Percentiles rank a stretch among this genome's conserved stretches.
These are phyloP conservation scores for Osedax frankpressi DNA, from an alignment of 2,888 invertebrate species.

Conservation along the genomic window DNA sequence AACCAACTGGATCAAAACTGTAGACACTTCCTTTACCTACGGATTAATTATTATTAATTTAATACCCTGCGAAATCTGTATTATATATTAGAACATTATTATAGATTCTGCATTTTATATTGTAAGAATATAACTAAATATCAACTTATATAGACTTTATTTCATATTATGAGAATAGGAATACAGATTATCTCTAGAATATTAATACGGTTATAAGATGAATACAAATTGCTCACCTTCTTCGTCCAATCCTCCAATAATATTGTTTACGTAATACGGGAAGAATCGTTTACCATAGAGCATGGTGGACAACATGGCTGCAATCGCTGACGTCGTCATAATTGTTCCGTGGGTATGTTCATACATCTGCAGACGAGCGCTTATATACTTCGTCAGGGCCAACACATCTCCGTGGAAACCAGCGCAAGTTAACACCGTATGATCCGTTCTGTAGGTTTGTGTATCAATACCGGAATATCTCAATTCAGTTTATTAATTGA, in stretches of 20 bases:
- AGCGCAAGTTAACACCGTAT: slow-evolving; percentile 78
- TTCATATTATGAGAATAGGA: too few species aligned
- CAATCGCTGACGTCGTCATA: slow-evolving; percentile 80
- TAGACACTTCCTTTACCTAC: slow-evolving; percentile 79
- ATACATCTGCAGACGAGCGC: slow-evolving; percentile 75
- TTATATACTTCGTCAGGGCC: slow-evolving; percentile 69
- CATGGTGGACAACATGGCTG: slow-evolving; percentile 88
- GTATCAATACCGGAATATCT: background rate
- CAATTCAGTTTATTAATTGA: background rate
- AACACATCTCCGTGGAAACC: slow-evolving; percentile 97
- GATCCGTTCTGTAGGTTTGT: slow-evolving; percentile 54
- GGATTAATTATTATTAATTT: too few species aligned
- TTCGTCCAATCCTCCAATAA: slow-evolving; percentile 82
- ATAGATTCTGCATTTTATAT: too few species aligned
- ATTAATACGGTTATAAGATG: too few species aligned
- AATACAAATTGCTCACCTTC: too few species aligned
- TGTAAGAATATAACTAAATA: too few species aligned
- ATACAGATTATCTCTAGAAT: too few species aligned
- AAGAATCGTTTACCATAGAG: slow-evolving; percentile 93
- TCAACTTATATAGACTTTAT: too few species aligned
- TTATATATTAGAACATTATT: too few species aligned
- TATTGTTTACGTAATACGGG: slow-evolving; percentile 89
- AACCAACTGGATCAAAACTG: slow-evolving; percentile 93
- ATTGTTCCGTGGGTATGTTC: slow-evolving; percentile 77
- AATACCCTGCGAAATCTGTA: too few species aligned